Percentiles rank a stretch among this genome's conserved stretches.
Conservation (phyloP, 1,140 invertebrate genomes). For the Telenomus remus region DNA sequence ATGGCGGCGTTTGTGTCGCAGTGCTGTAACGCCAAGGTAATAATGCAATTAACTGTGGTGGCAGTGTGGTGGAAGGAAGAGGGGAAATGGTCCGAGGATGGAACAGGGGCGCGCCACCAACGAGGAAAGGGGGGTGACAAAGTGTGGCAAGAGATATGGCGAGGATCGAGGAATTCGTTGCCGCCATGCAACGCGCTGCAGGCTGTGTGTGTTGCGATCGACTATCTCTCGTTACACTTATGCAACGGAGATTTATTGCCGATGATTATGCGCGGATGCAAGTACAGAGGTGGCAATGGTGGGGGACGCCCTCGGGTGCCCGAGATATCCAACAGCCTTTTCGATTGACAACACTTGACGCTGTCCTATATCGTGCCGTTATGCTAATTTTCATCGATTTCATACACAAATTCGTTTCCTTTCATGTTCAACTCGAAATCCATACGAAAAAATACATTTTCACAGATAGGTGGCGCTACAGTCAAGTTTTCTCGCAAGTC, state of each 20-base stretch:
- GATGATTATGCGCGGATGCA: conserved; percentile 71
- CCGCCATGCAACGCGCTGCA: conserved; percentile 62
- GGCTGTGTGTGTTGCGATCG: conserved; percentile 75
- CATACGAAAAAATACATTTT: neutral
- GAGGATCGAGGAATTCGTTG: conserved; percentile 58
- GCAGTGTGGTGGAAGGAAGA: conserved; percentile 24
- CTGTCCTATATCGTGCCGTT: conserved; percentile 55
- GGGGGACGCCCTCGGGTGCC: conserved; percentile 63
- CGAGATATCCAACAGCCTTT: conserved; percentile 64
- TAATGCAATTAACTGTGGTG: conserved; percentile 48
- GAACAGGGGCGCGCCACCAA: conserved; percentile 37
- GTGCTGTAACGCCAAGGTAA: conserved; percentile 53
- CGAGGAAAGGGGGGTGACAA: conserved; percentile 43
- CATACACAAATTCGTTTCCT: neutral
- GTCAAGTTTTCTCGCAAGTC: too few relatives aligned
- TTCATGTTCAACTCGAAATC: neutral
- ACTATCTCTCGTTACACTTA: conserved; percentile 76
- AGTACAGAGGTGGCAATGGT: conserved; percentile 63
- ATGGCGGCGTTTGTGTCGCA: conserved; percentile 48
- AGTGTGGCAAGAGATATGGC: conserved; percentile 57
- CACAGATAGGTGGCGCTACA: too few relatives aligned
- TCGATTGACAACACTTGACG: conserved; percentile 65
- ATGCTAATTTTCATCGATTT: conserved; percentile 49
- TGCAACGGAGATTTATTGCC: conserved; percentile 76
- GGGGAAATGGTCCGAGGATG: conserved; percentile 36